Evolutionary conservation across 2,888 invertebrate genomes (phyloP), one percentile per base, ranked within the genome.

Genomic region (Lacanobia oleracea): DNA sequence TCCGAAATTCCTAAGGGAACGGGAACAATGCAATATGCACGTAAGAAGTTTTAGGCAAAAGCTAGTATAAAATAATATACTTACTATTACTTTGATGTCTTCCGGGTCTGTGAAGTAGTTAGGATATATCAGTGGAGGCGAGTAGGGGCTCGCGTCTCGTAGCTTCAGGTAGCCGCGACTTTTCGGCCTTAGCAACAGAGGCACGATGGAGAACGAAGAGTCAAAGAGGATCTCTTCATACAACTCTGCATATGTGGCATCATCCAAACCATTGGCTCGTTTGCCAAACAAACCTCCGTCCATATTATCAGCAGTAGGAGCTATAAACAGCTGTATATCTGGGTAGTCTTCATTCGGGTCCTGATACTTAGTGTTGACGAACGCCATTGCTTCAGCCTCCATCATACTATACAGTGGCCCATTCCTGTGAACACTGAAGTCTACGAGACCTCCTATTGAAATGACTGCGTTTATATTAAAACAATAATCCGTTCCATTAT

Each of bases 41-140:
- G 33, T 33, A 33, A 4, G 33, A 33, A 33, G 5, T 3, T 33
- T 2, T 6, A 6, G 33, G 33, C 2, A 33, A 33, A 33, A 33
- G 33, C 2, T 33, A 33, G 33, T 33, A 68, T 45, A 51, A 53
- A 67, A 23, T 56, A 51, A 18, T 66, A 18, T 66, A 91, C 96
- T 95, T 97, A 98, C 98, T 95, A 98, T 92, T 67, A 97, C 93
- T 82, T 97, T 96, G 33, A 98, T 89, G 89, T 99, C 99, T 50
- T 97, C 92, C 0, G 97, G 97, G 87, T 98, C 97, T 0, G 96
- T 93, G 86, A 97, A 98, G 91, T 99, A 99, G 91, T 99, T 99
- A 0, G 99, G 98, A 91, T 98, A 97, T 75, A 99, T 98, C n/a
- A 97, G 91, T 0, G 99, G 98, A 81, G 98, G 97, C 0, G 97